Percentiles rank a stretch among this genome's conserved stretches.
Conservation (phyloP, 2,888 invertebrate genomes). For the Synanthedon tipuliformis region DNA sequence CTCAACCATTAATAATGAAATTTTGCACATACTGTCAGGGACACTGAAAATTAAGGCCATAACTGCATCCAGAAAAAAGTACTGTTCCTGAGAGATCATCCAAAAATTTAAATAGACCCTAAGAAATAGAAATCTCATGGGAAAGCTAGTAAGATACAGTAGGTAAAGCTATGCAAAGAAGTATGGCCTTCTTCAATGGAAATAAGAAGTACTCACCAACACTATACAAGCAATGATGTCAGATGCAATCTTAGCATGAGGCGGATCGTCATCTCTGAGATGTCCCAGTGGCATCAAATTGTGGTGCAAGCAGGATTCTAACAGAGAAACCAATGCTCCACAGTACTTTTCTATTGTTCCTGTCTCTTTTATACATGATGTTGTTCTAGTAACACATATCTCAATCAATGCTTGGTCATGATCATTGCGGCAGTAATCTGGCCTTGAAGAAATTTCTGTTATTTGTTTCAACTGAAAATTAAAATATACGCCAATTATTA, state of each 20-base stretch:
- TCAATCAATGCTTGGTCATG: conserved; percentile 96
- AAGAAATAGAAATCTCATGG: no score
- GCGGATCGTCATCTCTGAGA: conserved; percentile 86
- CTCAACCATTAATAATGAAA: no score
- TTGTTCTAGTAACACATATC: conserved; percentile 91
- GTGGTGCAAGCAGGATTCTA: conserved; percentile 90
- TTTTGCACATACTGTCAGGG: no score
- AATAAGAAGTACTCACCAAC: conserved; percentile 72
- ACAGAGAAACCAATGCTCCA: conserved; percentile 81
- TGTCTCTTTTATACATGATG: conserved; percentile 91
- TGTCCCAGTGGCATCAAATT: conserved; percentile 80
- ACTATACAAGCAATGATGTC: conserved; percentile 96
- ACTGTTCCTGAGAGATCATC: no score
- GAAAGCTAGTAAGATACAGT: background rate
- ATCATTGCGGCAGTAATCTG: conserved; percentile 86
- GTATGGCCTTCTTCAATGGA: background rate
- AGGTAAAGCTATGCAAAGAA: background rate
- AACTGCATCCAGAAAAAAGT: no score
- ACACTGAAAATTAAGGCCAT: no score
- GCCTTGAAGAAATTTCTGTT: conserved; percentile 83
- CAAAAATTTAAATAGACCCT: no score
- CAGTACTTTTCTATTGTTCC: conserved; percentile 88
- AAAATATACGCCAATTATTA: no score
- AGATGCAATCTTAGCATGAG: conserved; percentile 95
- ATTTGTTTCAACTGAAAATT: conserved; percentile 75